phyloP scores from a whole-genome alignment of 2,113 vertebrate genomes.

The Boleophthalmus pectinirostris region DNA sequence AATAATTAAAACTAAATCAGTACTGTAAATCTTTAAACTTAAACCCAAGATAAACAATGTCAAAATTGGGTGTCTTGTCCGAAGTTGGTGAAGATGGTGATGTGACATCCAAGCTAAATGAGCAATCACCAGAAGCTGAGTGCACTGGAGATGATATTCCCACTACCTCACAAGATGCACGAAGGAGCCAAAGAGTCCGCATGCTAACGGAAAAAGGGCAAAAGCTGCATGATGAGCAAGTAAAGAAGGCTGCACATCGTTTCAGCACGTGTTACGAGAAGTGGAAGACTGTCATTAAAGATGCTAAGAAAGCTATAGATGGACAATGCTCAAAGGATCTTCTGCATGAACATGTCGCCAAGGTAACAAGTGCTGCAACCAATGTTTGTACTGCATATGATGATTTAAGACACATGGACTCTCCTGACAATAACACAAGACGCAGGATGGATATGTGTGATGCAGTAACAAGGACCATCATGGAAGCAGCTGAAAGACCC shows the following conservation, averaged over 20 bases:
- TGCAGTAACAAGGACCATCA: background rate
- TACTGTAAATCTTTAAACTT: too few relatives aligned
- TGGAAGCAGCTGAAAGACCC: background rate
- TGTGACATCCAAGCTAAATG: background rate
- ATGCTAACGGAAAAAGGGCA: background rate
- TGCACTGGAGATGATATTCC: background rate
- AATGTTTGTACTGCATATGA: background rate
- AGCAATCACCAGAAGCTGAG: background rate
- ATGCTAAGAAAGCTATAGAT: slow-evolving; percentile 5
- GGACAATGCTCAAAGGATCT: background rate
- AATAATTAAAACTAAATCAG: too few relatives aligned
- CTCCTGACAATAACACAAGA: background rate
- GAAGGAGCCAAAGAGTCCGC: background rate
- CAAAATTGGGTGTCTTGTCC: too few relatives aligned
- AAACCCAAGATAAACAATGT: too few relatives aligned
- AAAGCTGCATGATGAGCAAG: background rate
- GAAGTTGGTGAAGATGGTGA: background rate
- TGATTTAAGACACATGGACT: background rate
- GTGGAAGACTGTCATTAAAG: slow-evolving; percentile 27
- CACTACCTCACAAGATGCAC: background rate
- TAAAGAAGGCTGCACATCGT: slow-evolving; percentile 7
- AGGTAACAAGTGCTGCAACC: background rate
- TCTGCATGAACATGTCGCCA: background rate
- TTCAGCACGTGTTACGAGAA: slow-evolving; percentile 25
- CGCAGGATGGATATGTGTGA: background rate